Base-by-base conservation (phyloP, 2,797 vertebrate genomes). In the Chelon auratus region DNA sequence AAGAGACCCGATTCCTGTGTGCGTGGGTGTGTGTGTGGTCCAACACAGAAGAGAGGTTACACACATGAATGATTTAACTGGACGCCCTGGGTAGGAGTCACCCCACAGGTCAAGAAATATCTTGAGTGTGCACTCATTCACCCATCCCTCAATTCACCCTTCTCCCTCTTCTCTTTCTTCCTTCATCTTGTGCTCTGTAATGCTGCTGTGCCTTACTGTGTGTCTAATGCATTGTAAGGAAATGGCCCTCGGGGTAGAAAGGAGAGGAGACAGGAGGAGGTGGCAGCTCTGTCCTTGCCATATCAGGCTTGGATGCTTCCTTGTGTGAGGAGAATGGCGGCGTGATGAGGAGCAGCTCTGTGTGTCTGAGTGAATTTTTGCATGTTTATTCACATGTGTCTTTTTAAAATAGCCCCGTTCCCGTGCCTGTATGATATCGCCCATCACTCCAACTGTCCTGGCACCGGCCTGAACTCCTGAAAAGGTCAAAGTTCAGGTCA, bases 1-100 rank as follows among this genome's bases (percentile, higher is more conserved):
- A 58, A 72, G 62, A 68, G 57, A 65, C 48, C 80, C 37, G n/a
- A 10, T 76, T 77, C 53, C 40, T 73, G 62, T 69, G 73, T 75
- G 52, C 17, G 47, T 60, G 67, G 43, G 66, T 76, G 52, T 78
- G 52, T 78, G 85, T 83, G 81, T 74, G 68, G 70, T 81, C 85
- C 73, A 54, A 56, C 58, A 75, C 22, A 57, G 62, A 59, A 57
- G 62, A 59, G 69, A 76, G 62, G 82, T 87, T 82, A 81, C 65
- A 83, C 83, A 89, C 89, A 89, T 68, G 87, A 86, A 64, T 85
- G 81, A 57, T 62, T 86, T 87, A 80, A 84, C 72, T 83, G 39
- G 36, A 80, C 73, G 90, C 79, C 62, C 68, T 65, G 52, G 64
- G 67, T 82, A 54, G 63, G 76, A 87, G 73, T 88, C 76, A 65